A percentile compares a stretch with the other conserved stretches of the same genome.
phyloP scores from a whole-genome alignment of 1,140 invertebrate species.

The Rhagoletis zephyria region DNA sequence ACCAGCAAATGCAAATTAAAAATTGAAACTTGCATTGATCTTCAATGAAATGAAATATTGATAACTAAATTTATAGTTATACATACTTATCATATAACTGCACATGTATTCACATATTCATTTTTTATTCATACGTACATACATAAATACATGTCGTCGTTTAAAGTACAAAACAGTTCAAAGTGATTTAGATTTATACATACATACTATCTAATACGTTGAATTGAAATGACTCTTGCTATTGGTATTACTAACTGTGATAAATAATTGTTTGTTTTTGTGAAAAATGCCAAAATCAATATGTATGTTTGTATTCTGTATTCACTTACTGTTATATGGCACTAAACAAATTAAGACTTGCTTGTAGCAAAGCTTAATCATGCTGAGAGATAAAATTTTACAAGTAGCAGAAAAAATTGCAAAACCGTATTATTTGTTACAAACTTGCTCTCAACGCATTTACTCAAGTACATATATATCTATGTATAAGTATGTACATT shows the following conservation, averaged over 20 bases:
- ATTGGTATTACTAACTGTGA: too few species aligned
- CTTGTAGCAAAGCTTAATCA: not conserved
- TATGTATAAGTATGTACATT: not conserved
- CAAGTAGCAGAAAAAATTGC: not conserved
- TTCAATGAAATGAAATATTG: constrained; percentile 28
- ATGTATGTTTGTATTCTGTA: not conserved
- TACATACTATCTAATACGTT: too few species aligned
- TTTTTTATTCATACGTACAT: too few species aligned
- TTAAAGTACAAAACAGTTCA: too few species aligned
- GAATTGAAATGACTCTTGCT: too few species aligned
- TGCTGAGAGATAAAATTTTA: not conserved
- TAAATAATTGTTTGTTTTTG: not conserved
- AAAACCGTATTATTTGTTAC: not conserved
- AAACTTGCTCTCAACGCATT: not conserved
- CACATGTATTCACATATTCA: too few species aligned
- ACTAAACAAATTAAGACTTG: too few species aligned
- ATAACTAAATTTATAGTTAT: not conserved
- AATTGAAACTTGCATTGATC: constrained; percentile 43
- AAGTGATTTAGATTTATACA: too few species aligned
- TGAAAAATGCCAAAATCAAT: not conserved
- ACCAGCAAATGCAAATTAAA: constrained; percentile 1
- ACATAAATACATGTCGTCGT: too few species aligned
- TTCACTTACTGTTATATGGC: too few species aligned
- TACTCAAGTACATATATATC: not conserved
- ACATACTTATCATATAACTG: too few species aligned